phyloP scores from a whole-genome alignment of 2,888 invertebrate species.

The Calephelis perditalis region DNA sequence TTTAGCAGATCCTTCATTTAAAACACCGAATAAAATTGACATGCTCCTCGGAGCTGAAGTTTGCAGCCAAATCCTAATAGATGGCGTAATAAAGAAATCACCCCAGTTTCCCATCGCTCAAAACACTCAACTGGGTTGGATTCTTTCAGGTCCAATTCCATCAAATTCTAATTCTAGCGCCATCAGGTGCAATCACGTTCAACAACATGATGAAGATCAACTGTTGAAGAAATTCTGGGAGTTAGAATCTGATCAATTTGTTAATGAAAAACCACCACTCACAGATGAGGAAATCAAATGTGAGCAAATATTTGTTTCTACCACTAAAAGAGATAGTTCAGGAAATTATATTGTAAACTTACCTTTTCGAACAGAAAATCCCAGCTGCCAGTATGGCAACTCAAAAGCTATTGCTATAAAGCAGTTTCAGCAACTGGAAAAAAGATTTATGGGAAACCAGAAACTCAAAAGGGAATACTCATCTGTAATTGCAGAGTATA shows the following conservation, averaged over 20 bases:
- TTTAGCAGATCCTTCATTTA: constrained; percentile 26
- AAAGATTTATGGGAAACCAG: constrained; percentile 16
- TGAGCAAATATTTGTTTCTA: constrained; percentile 21
- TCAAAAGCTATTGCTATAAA: constrained; percentile 20
- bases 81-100: constrained; percentile 27
- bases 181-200: constrained; percentile 5
- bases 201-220: constrained; percentile 17
- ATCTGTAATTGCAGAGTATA: constrained; percentile 14
- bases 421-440: constrained; percentile 18
- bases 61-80: constrained; percentile 29
- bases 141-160: constrained; percentile 27
- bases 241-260: constrained; percentile 21
- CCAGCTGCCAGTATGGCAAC: constrained; percentile 16
- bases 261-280: constrained; percentile 17
- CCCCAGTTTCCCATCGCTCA: constrained; percentile 27
- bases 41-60: constrained; percentile 33
- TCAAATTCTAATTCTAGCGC: background rate
- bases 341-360: constrained; percentile 25
- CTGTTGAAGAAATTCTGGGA: constrained; percentile 26
- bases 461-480: constrained; percentile 9
- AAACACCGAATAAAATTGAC: constrained; percentile 29
- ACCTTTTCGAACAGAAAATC: constrained; percentile 23
- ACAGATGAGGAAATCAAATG: constrained; percentile 23
- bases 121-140: constrained; percentile 32
- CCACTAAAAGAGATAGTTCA: constrained; percentile 20